Conservation (phyloP, 2,113 vertebrate species). For the Caretta caretta region DNA sequence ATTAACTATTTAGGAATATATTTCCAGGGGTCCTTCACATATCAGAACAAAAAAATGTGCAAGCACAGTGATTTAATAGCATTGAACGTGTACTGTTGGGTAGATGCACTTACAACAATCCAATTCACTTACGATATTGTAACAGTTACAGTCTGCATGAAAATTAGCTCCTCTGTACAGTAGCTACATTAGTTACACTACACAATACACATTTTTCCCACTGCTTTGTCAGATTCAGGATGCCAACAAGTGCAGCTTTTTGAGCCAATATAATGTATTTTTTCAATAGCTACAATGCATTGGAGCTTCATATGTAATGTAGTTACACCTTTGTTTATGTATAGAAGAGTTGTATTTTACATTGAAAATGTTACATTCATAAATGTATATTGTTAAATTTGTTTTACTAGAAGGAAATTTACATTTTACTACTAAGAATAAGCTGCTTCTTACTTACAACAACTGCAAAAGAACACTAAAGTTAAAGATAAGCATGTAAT, state of each 20-base stretch:
- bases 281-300: neutral
- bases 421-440: constrained; percentile 25
- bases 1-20: fast-evolving
- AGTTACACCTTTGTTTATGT: neutral
- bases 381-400: neutral
- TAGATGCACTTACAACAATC: neutral
- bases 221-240: neutral
- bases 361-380: neutral
- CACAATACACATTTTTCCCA: neutral
- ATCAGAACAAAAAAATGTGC: fast-evolving
- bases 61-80: fast-evolving
- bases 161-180: neutral
- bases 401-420: constrained; percentile 20
- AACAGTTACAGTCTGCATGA: neutral
- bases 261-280: neutral
- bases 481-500: neutral
- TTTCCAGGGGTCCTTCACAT: neutral
- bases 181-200: neutral
- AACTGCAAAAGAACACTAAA: neutral
- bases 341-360: neutral
- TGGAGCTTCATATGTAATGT: neutral
- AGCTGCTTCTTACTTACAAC: neutral
- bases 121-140: fast-evolving
- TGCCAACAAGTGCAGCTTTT: neutral
- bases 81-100: fast-evolving